These are phyloP conservation scores for Anthopleura sola DNA, from an alignment of 64 coral and sea anemone genomes.

Conservation along the genomic window DNA sequence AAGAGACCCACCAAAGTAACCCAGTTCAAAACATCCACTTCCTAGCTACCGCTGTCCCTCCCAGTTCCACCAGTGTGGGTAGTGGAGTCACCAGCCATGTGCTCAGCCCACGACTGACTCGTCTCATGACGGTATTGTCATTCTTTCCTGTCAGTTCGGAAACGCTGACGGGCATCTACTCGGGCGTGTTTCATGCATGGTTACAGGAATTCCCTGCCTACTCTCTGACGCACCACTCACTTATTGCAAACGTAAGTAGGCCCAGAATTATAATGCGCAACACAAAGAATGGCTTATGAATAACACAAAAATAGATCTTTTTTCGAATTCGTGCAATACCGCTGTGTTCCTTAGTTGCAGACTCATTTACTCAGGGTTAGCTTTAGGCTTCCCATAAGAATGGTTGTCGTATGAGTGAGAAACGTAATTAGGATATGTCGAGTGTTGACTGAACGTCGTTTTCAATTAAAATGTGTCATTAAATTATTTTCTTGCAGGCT, in stretches of 20 bases:
- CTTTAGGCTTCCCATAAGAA: no score
- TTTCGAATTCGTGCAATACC: no score
- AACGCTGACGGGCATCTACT: constrained; percentile 74
- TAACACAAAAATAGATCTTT: background rate
- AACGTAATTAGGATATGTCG: no score
- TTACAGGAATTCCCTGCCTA: constrained; percentile 95
- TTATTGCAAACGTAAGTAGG: constrained; percentile 61
- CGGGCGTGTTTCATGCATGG: constrained; percentile 63
- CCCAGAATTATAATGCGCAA: no score
- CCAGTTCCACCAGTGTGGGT: constrained; percentile 57
- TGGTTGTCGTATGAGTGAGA: no score
- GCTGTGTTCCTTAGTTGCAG: no score
- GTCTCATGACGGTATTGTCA: constrained; percentile 90
- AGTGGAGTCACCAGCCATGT: constrained; percentile 75
- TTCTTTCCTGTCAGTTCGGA: constrained; percentile 63
- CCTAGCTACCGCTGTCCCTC: constrained; percentile 79
- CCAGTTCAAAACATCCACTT: constrained; percentile 66
- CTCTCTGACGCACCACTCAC: constrained; percentile 78
- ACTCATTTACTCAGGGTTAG: no score
- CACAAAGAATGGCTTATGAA: no score
- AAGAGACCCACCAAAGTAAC: constrained; percentile 57
- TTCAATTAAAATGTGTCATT: background rate
- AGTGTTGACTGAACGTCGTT: background rate
- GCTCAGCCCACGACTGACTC: constrained; percentile 72
- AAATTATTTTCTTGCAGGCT: constrained; percentile 48